Conservation (phyloP, 2,888 invertebrate species). For the Sphaerophoria rueppellii region DNA sequence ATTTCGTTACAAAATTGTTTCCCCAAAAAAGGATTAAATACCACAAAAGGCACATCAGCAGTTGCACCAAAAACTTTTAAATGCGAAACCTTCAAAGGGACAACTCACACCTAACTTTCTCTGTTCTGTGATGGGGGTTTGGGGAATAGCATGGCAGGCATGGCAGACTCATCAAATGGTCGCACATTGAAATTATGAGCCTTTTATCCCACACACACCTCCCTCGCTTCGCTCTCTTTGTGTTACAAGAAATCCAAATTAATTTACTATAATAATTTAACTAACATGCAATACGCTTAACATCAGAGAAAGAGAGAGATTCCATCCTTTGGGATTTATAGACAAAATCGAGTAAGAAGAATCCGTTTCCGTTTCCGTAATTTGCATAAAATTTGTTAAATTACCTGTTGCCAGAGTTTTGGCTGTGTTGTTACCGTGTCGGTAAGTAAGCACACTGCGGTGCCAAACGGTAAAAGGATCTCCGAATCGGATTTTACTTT, state of each 20-base stretch:
- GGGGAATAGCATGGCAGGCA: too few species aligned
- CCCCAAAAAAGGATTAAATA: slow-evolving; percentile 79
- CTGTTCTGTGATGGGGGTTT: neutral
- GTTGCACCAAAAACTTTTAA: slow-evolving; percentile 71
- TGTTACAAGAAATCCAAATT: slow-evolving; percentile 75
- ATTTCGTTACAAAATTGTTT: slow-evolving; percentile 78
- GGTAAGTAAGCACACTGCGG: slow-evolving; percentile 32
- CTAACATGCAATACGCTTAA: slow-evolving; percentile 75
- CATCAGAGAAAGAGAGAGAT: slow-evolving; percentile 55
- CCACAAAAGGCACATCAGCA: slow-evolving; percentile 74
- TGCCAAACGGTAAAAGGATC: slow-evolving; percentile 77
- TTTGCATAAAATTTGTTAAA: slow-evolving; percentile 81
- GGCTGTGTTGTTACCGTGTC: slow-evolving; percentile 10
- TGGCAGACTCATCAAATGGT: slow-evolving; percentile 58
- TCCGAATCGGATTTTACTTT: slow-evolving; percentile 74
- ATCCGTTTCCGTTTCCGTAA: slow-evolving; percentile 80
- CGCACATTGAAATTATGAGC: slow-evolving; percentile 73
- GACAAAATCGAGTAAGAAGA: slow-evolving; percentile 25
- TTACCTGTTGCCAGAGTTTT: slow-evolving; percentile 77
- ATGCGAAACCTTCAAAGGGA: slow-evolving; percentile 66
- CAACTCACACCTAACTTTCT: slow-evolving; percentile 5
- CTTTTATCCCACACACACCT: slow-evolving; percentile 51
- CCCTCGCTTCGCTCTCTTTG: neutral
- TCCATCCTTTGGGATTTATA: slow-evolving; percentile 64
- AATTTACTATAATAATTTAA: slow-evolving; percentile 81